Percentiles rank a stretch among this genome's conserved stretches.
Evolutionary conservation across 2,113 vertebrate species (phyloP).

Genomic region (Nestor notabilis): DNA sequence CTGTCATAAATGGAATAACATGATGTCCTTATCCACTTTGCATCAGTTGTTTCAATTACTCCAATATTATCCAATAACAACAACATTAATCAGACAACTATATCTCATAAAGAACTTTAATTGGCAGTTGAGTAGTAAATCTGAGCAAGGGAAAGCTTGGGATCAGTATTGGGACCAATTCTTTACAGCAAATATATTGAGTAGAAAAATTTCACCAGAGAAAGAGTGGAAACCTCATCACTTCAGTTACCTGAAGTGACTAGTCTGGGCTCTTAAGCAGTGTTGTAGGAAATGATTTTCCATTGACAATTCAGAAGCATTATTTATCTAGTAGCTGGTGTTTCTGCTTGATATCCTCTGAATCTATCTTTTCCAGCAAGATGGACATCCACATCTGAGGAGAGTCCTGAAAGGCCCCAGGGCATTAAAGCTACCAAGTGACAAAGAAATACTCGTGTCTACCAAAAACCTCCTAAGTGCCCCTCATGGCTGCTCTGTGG

Average conservation of each 20-base stretch:
- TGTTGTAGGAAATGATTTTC: neutral
- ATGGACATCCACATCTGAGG: neutral
- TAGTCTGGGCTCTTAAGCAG: neutral
- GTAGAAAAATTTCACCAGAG: neutral
- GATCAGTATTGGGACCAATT: neutral
- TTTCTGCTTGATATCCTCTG: neutral
- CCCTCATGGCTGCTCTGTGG: neutral
- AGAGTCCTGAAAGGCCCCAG: neutral
- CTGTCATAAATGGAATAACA: neutral
- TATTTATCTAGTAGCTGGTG: neutral
- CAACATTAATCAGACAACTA: rapidly evolving
- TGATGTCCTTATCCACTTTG: neutral
- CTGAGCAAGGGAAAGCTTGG: neutral
- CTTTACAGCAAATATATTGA: neutral
- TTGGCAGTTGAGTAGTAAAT: neutral
- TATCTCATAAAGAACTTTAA: neutral
- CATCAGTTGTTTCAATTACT: neutral
- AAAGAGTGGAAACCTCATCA: neutral
- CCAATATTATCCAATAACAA: neutral
- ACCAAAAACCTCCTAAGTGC: neutral
- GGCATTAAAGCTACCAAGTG: neutral
- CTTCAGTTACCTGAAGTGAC: neutral
- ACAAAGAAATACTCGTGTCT: neutral
- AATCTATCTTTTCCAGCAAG: neutral
- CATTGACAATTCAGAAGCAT: neutral